Conservation (phyloP, 2,888 invertebrate species). For the Iphiclides podalirius region DNA sequence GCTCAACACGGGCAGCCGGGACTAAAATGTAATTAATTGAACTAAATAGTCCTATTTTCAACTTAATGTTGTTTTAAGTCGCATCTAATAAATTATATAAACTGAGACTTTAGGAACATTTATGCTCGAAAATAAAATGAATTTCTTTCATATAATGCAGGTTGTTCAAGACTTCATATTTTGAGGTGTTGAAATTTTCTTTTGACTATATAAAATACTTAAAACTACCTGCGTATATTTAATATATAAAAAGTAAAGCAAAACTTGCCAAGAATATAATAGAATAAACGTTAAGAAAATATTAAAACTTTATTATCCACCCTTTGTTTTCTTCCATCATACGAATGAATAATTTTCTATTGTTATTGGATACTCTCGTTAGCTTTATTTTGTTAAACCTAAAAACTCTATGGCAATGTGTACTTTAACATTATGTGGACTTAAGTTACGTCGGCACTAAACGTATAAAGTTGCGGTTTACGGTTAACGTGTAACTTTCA, state of each 20-base stretch:
- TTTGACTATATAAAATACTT: background rate
- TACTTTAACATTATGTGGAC: conserved; percentile 53
- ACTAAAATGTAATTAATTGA: conserved; percentile 57
- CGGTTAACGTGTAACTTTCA: conserved; percentile 47
- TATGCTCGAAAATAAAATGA: background rate
- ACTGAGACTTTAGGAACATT: conserved; percentile 29
- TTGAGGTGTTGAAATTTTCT: conserved; percentile 3
- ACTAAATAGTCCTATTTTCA: conserved; percentile 55
- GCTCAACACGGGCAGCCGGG: conserved; percentile 39
- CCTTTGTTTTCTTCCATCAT: background rate
- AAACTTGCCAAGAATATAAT: no score
- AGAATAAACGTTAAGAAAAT: no score
- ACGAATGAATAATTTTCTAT: background rate
- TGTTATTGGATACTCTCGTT: background rate
- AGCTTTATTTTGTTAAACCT: background rate
- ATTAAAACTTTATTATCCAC: no score
- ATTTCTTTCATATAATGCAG: background rate
- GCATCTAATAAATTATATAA: conserved; percentile 49
- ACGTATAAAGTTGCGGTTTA: conserved; percentile 55
- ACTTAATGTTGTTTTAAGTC: conserved; percentile 51
- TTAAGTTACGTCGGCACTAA: conserved; percentile 54
- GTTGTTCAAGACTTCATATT: background rate
- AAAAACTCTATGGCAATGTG: background rate
- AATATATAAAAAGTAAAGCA: no score
- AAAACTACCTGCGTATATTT: no score